phyloP scores from a whole-genome alignment of 2,113 vertebrate species.

The Nothobranchius furzeri region DNA sequence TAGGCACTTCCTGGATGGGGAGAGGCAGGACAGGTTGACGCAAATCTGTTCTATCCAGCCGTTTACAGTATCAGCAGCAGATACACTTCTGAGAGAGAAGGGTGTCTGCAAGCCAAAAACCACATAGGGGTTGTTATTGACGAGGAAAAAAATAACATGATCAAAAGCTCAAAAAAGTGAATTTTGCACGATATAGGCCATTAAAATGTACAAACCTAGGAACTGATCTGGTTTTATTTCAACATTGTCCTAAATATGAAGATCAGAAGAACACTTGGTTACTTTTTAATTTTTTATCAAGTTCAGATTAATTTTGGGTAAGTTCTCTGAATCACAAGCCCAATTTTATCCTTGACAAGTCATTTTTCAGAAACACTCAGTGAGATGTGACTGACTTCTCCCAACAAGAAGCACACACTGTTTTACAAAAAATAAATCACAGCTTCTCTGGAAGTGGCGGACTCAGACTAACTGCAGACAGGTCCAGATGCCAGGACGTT shows the following conservation, averaged over 20 bases:
- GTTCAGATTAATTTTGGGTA: not conserved
- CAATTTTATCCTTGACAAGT: slow-evolving; percentile 5
- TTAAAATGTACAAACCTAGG: too few relatives aligned
- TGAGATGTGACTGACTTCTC: slow-evolving; percentile 6
- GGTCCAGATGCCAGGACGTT: slow-evolving; percentile 5
- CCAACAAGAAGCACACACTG: not conserved
- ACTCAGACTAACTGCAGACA: slow-evolving; percentile 7
- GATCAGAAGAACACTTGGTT: not conserved
- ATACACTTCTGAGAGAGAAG: too few relatives aligned
- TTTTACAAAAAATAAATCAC: not conserved
- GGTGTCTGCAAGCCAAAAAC: too few relatives aligned
- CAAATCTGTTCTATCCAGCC: too few relatives aligned
- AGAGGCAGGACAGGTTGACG: too few relatives aligned
- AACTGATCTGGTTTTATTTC: not conserved
- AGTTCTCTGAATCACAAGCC: not conserved
- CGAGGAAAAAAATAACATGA: too few relatives aligned
- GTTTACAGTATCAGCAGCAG: too few relatives aligned
- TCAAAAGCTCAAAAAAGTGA: too few relatives aligned
- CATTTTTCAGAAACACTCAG: slow-evolving; percentile 6
- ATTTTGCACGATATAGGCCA: too few relatives aligned
- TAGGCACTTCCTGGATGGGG: too few relatives aligned
- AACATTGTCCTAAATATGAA: not conserved
- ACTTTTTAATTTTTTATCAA: not conserved
- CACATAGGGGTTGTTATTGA: too few relatives aligned
- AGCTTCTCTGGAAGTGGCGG: not conserved